Conservation (phyloP, 2,888 invertebrate species). For the Acanthacorydalis orientalis region DNA sequence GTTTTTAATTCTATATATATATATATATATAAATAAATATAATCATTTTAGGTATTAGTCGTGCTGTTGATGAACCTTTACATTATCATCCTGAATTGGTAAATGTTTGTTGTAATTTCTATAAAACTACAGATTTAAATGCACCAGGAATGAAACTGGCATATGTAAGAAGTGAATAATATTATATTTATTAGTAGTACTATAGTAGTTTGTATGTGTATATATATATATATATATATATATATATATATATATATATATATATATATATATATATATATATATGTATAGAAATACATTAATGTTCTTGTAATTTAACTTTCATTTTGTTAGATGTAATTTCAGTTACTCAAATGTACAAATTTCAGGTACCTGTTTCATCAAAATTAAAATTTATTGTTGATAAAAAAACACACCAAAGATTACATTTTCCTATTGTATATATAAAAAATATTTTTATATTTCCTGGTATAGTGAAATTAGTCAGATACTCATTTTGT, state of each 20-base stretch:
- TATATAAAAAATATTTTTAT: constrained; percentile 44
- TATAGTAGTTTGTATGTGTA: too few species aligned
- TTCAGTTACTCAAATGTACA: constrained; percentile 13
- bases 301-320: too few species aligned
- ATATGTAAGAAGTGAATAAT: too few species aligned
- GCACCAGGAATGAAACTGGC: constrained; percentile 26
- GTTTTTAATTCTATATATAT: too few species aligned
- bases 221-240: too few species aligned
- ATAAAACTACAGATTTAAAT: constrained; percentile 21
- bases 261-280: too few species aligned
- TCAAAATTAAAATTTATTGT: constrained; percentile 26
- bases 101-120: constrained; percentile 26
- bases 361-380: constrained; percentile 32
- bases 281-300: too few species aligned
- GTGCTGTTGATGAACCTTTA: constrained; percentile 31
- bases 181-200: too few species aligned
- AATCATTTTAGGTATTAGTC: constrained; percentile 28
- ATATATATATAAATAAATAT: background rate
- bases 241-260: too few species aligned
- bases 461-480: constrained; percentile 52
- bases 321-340: too few species aligned
- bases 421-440: constrained; percentile 27
- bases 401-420: constrained; percentile 15
- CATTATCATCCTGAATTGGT: constrained; percentile 27
- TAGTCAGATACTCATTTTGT: constrained; percentile 26